Evolutionary conservation across 2,797 vertebrate species (phyloP).

Genomic region (Fratercula arctica): DNA sequence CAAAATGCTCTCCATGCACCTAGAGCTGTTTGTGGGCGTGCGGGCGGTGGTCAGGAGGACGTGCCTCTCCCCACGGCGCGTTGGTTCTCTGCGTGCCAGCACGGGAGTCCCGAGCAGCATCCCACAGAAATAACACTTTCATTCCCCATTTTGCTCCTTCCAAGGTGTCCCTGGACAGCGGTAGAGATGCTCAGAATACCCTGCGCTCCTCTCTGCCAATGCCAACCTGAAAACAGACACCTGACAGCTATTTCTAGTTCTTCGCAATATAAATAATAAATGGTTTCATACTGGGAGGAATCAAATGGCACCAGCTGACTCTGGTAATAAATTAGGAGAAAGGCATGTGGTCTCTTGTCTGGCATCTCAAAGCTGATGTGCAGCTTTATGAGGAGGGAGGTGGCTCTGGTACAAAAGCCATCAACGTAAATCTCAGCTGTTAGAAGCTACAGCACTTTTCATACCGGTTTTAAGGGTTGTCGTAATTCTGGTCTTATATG

Average conservation of each 20-base stretch:
- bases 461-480: not conserved
- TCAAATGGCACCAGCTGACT: constrained; percentile 39
- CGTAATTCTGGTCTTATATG: not conserved
- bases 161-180: not conserved
- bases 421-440: not conserved
- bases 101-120: rapidly evolving
- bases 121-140: not conserved
- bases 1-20: not conserved
- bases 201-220: not conserved
- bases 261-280: constrained; percentile 31
- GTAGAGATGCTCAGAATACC: not conserved
- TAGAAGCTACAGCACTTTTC: not conserved
- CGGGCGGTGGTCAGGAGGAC: not conserved
- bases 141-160: not conserved
- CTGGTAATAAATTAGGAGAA: constrained; percentile 40
- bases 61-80: not conserved
- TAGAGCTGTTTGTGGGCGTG: not conserved
- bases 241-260: constrained; percentile 20
- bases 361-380: constrained; percentile 6
- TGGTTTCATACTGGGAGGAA: constrained; percentile 7
- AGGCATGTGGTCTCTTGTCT: constrained; percentile 44
- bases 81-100: not conserved
- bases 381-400: constrained; percentile 24
- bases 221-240: not conserved
- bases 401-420: not conserved